Evolutionary conservation across 35 echinoderm and acorn worm genomes (phyloP).

Genomic region (Strongylocentrotus purpuratus): DNA sequence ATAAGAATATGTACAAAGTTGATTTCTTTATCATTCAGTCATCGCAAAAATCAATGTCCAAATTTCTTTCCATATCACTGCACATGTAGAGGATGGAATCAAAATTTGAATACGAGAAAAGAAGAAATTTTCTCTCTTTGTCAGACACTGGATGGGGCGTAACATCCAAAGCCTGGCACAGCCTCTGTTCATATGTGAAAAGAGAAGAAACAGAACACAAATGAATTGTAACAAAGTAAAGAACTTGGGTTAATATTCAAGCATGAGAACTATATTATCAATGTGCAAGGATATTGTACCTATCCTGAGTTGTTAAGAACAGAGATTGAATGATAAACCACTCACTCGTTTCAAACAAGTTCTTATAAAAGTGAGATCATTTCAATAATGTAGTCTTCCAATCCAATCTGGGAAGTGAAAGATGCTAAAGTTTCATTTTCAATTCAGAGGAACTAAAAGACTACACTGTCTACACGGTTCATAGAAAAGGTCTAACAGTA

Average conservation of each 20-base stretch:
- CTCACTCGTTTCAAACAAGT: neutral
- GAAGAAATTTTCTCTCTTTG: neutral
- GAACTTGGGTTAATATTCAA: neutral
- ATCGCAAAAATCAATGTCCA: neutral
- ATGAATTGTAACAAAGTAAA: neutral
- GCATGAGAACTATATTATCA: neutral
- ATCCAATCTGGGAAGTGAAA: neutral
- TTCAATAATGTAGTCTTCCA: neutral
- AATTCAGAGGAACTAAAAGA: no score
- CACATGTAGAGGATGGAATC: constrained; percentile 32
- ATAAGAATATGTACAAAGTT: constrained; percentile 6
- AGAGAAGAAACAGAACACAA: neutral
- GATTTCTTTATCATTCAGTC: neutral
- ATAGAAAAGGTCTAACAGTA: no score
- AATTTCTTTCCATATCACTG: constrained; percentile 12
- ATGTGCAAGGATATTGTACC: neutral
- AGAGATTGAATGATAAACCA: neutral
- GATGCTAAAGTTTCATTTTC: no score
- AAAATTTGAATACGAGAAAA: constrained; percentile 15
- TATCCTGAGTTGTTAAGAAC: neutral
- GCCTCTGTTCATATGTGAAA: neutral
- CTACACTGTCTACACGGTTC: no score
- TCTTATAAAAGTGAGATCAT: neutral
- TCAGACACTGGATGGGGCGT: neutral
- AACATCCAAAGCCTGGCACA: constrained; percentile 10